Conservation (phyloP, 2,888 invertebrate species). For the Oegoconia quadripuncta region DNA sequence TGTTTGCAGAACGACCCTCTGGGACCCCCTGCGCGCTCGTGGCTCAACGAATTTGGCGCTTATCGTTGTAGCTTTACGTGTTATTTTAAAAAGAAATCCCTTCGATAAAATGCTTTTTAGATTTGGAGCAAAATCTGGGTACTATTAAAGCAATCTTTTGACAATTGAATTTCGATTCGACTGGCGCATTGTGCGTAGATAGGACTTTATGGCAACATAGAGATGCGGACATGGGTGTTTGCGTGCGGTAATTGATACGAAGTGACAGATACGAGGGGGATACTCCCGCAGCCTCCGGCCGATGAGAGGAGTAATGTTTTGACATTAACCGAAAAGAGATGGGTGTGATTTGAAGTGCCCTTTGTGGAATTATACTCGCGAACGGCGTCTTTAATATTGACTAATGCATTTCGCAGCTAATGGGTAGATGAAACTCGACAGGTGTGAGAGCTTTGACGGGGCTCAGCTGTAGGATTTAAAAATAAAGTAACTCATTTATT, state of each 20-base stretch:
- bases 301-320: constrained; percentile 68
- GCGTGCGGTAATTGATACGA: constrained; percentile 78
- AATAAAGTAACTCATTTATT: constrained; percentile 2
- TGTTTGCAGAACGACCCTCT: constrained; percentile 75
- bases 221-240: constrained; percentile 61
- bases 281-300: constrained; percentile 64
- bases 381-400: constrained; percentile 71
- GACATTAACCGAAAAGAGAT: constrained; percentile 74
- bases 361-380: constrained; percentile 78
- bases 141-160: constrained; percentile 74
- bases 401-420: constrained; percentile 76
- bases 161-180: constrained; percentile 75
- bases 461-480: constrained; percentile 24
- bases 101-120: constrained; percentile 54
- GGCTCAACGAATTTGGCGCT: constrained; percentile 48
- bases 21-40: constrained; percentile 39
- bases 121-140: constrained; percentile 46
- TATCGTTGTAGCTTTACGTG: constrained; percentile 44
- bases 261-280: constrained; percentile 74
- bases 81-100: constrained; percentile 38
- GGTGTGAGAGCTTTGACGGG: constrained; percentile 60
- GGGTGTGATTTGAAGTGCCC: constrained; percentile 79
- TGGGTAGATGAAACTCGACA: constrained; percentile 69
- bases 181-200: constrained; percentile 55
- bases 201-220: constrained; percentile 52